phyloP scores from a whole-genome alignment of 2,113 vertebrate genomes.

The Xiphophorus hellerii region DNA sequence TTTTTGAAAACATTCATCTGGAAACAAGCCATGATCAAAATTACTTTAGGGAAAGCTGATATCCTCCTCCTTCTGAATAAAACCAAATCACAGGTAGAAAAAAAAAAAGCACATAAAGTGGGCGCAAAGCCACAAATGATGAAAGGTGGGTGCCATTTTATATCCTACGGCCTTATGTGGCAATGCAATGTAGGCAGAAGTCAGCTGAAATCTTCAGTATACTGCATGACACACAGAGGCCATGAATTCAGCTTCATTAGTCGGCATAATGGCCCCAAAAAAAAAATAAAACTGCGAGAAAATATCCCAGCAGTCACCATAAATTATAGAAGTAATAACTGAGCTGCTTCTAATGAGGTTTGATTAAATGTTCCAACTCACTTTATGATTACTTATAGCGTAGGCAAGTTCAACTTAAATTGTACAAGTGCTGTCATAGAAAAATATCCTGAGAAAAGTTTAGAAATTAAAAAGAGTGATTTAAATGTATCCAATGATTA shows the following conservation, averaged over 20 bases:
- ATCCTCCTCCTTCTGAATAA: constrained; percentile 13
- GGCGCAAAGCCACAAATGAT: constrained; percentile 39
- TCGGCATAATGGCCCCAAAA: constrained; percentile 3
- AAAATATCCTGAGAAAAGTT: not conserved
- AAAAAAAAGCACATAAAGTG: constrained; percentile 4
- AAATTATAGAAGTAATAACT: constrained; percentile 23
- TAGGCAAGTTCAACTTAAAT: not conserved
- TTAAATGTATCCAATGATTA: not conserved
- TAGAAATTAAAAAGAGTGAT: not conserved
- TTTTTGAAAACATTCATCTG: constrained; percentile 22
- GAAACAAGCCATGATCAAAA: constrained; percentile 13
- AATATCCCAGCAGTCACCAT: constrained; percentile 11
- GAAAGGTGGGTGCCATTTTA: constrained; percentile 29
- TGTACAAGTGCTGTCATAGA: not conserved
- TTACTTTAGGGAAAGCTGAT: constrained; percentile 41
- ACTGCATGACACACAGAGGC: not conserved
- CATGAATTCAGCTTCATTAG: constrained; percentile 23
- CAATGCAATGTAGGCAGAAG: not conserved
- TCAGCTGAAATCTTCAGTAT: not conserved
- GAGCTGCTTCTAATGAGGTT: constrained; percentile 16
- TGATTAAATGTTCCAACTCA: not conserved
- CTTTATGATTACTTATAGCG: not conserved
- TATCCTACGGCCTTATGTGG: not conserved
- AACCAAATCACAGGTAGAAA: constrained; percentile 6
- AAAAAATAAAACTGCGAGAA: not conserved